Base-by-base conservation (phyloP, 2,797 vertebrate genomes). In the Rhynchonycteris naso region DNA sequence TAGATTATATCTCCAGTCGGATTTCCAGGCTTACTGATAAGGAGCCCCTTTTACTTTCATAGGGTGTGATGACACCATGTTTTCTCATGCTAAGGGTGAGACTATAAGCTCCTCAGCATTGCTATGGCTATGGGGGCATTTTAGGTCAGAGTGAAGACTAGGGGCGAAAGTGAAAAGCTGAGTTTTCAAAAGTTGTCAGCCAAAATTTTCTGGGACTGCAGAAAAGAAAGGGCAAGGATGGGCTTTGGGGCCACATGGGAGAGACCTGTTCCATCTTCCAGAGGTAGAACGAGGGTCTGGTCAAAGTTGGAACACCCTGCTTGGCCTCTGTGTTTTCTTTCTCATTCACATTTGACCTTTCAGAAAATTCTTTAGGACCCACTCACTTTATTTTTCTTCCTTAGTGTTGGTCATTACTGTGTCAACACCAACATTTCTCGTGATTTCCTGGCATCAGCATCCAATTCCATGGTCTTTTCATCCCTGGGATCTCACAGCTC, bases 71-170 rank as follows among this genome's bases (percentile, higher is more conserved):
- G n/a, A 4, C 10, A 3, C 5, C 38, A 30, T 52, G n/a, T 52
- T 84, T 93, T 88, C 84, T 80, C 43, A 35, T 3, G 30, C 33
- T 14, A 4, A 71, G 8, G 43, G 26, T 10, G 50, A 43, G 50
- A 11, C 7, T 18, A 0, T 11, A 6, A 7, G 2, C 11, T n/a
- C 47, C 28, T 83, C 58, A 3, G 38, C 1, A 0, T 43, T 28
- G 15, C 65, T 22, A 2, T 61, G 4, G 47, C n/a, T 14, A 0
- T 54, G 21, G 3, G 56, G 63, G 8, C 63, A 61, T 10, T 12
- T 0, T 18, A 79, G 71, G 43, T 71, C 86, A 19, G 3, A 0
- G 3, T 50, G 24, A 88, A 50, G 19, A 33, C 16, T 2, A 54
- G 65, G 33, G 47, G 47, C 63, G 19, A 47, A 65, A 52, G 19